Evolutionary conservation across 2,888 invertebrate genomes (phyloP).

Genomic region (Platycheirus albimanus): DNA sequence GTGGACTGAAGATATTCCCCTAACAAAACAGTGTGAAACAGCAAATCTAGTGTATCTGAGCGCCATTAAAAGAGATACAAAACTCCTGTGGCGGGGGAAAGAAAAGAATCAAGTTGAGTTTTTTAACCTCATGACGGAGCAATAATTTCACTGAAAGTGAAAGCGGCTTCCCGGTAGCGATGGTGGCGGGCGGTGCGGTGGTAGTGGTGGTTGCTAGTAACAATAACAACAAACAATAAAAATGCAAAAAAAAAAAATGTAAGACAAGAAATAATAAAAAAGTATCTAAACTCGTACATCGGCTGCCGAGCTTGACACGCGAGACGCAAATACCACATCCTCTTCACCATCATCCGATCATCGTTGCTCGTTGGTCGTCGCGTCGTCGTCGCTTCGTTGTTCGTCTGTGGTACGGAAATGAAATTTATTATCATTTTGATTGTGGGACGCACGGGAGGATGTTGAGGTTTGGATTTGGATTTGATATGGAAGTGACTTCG

Average conservation of each 20-base stretch:
- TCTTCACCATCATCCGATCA: conserved; percentile 1
- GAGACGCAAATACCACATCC: conserved; percentile 63
- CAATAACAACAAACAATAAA: conserved; percentile 73
- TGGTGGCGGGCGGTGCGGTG: too few species aligned
- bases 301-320: conserved; percentile 65
- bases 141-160: conserved; percentile 73
- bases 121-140: conserved; percentile 64
- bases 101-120: conserved; percentile 58
- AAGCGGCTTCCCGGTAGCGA: conserved; percentile 57
- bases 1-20: not conserved
- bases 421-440: conserved; percentile 58
- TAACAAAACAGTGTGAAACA: conserved; percentile 22
- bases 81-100: conserved; percentile 16
- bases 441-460: conserved; percentile 18
- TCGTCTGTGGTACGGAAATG: conserved; percentile 69
- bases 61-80: conserved; percentile 55
- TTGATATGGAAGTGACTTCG: conserved; percentile 14
- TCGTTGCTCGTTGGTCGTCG: too few species aligned
- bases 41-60: conserved; percentile 6
- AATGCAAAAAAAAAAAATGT: conserved; percentile 8
- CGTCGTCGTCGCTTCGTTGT: conserved; percentile 1
- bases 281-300: conserved; percentile 45
- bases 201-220: conserved; percentile 37
- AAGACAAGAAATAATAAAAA: not conserved
- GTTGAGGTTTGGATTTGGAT: not conserved